Evolutionary conservation across 2,797 vertebrate genomes (phyloP), one percentile per base, ranked within the genome.

Genomic region (Mus spretus): DNA sequence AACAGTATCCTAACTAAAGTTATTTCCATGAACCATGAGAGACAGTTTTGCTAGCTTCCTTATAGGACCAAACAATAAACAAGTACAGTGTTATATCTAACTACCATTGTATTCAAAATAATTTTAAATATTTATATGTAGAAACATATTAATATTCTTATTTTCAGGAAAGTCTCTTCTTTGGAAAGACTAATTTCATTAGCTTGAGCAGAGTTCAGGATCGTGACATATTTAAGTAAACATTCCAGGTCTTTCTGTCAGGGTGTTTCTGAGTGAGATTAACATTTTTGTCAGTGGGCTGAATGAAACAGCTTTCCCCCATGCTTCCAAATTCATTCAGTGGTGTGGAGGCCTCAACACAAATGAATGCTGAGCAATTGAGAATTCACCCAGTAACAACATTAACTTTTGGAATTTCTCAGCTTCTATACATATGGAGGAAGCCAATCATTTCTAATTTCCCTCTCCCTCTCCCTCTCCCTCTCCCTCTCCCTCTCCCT

Each of bases 61-160:
- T 31, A 31, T 20, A 17, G 22, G 19, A 83, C 1, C 86, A 14
- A 75, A 75, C 15, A 89, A 12, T 65, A 28, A 81, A 84, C 55
- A 77, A 81, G 77, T 6, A 4, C 37, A 79, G 6, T 74, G 31
- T 65, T 83, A 6, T 50, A 84, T 40, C 72, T 40, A 12, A 70
- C 6, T 20, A 79, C 28, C 85, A 2, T 24, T 82, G 7, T 34
- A 44, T 22, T 22, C 17, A 70, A 81, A 91, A 57, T 44, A 28
- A 44, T 86, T 97, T 72, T 6, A 93, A 82, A 93, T 82, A 61
- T 84, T 14, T 70, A 65, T 65, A 24, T 74, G 26, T 11, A 91
- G 6, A 22, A 82, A 37, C 53, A 75, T 75, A 75, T 11, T 74
- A 22, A 74, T 74, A 22, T 44, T 44, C 74, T 83, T 77, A 61